These are phyloP conservation scores for Percopsis omiscomaycus DNA, from an alignment of 2,797 vertebrate genomes.

Conservation along the genomic window DNA sequence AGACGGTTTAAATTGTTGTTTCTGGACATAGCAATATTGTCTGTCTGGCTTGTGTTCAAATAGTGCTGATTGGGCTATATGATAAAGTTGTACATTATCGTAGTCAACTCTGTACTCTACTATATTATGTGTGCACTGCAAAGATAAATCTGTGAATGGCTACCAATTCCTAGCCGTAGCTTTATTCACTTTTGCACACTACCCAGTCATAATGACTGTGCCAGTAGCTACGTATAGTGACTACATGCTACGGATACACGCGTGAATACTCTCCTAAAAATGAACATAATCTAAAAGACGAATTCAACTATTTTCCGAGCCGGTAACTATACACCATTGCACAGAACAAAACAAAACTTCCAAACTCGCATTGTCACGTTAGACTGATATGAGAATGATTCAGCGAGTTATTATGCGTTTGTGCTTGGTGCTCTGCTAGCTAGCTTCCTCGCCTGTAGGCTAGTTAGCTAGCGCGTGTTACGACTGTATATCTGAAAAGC, in stretches of 20 bases:
- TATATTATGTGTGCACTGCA: slow-evolving; percentile 36
- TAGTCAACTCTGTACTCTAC: not conserved
- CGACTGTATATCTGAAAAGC: slow-evolving; percentile 44
- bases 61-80: slow-evolving; percentile 4
- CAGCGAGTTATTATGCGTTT: slow-evolving; percentile 80
- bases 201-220: slow-evolving; percentile 68
- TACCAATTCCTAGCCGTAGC: slow-evolving; percentile 49
- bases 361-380: slow-evolving; percentile 72
- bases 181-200: slow-evolving; percentile 75
- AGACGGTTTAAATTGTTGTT: no score
- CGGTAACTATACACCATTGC: slow-evolving; percentile 30
- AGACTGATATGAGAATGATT: slow-evolving; percentile 78
- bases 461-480: slow-evolving; percentile 72
- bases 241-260: slow-evolving; percentile 60
- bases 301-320: slow-evolving; percentile 19
- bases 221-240: slow-evolving; percentile 53
- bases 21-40: no score
- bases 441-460: slow-evolving; percentile 50
- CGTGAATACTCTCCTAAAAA: slow-evolving; percentile 51
- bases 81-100: slow-evolving; percentile 4
- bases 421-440: slow-evolving; percentile 56
- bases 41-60: not conserved
- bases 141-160: slow-evolving; percentile 36
- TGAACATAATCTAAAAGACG: slow-evolving; percentile 27
- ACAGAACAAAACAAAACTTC: slow-evolving; percentile 52